phyloP scores from a whole-genome alignment of 2,113 vertebrate genomes.

The Toxostoma redivivum region DNA sequence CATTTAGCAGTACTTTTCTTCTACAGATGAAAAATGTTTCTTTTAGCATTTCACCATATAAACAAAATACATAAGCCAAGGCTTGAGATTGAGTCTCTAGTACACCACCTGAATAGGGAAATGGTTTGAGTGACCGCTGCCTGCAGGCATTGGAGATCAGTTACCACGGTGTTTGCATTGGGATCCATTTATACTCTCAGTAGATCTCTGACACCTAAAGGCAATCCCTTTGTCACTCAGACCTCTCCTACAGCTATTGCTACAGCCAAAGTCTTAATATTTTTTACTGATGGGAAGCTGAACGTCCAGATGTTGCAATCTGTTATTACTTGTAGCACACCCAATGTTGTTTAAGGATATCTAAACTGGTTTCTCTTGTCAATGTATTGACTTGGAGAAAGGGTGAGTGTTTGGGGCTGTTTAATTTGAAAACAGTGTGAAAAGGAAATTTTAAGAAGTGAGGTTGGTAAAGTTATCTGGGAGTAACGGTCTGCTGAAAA shows the following conservation, averaged over 20 bases:
- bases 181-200: background rate
- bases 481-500: background rate
- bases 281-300: background rate
- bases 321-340: background rate
- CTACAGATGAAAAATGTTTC: background rate
- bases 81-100: background rate
- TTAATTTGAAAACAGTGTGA: background rate
- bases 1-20: background rate
- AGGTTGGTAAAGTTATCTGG: background rate
- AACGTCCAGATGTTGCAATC: background rate
- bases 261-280: background rate
- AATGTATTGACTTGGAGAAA: background rate
- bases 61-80: background rate
- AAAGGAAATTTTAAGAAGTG: background rate
- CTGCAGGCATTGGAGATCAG: background rate
- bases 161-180: background rate
- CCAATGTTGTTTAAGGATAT: background rate
- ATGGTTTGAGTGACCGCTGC: background rate
- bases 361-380: background rate
- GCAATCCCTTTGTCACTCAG: background rate
- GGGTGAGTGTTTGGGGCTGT: background rate
- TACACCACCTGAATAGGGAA: background rate
- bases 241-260: background rate
- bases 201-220: background rate
- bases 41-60: background rate